Percentiles rank a stretch among this genome's conserved stretches.
phyloP scores from a whole-genome alignment of 1,140 invertebrate species.

The Drosophila kikkawai region DNA sequence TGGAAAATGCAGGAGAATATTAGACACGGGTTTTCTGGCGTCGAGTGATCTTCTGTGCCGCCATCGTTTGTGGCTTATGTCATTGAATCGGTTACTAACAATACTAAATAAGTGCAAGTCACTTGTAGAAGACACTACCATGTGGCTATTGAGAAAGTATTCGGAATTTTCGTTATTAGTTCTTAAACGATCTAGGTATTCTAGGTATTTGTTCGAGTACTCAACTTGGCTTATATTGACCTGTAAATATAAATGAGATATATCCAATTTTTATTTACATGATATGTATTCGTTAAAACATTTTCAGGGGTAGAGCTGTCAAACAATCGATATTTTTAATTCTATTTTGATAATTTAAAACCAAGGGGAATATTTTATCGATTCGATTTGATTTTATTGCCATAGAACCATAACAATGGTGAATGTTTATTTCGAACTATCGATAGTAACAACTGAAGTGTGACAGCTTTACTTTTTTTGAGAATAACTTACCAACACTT shows the following conservation, averaged over 20 bases:
- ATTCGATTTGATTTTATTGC: no score
- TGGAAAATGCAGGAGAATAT: constrained; percentile 66
- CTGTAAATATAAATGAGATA: constrained; percentile 53
- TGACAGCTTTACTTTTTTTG: not conserved
- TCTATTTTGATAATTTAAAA: not conserved
- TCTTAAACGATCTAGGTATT: constrained; percentile 68
- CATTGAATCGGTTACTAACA: constrained; percentile 49
- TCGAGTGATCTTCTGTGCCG: constrained; percentile 27
- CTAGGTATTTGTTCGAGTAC: constrained; percentile 77
- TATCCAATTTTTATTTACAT: not conserved
- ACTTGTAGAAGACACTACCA: not conserved
- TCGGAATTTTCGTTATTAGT: constrained; percentile 16
- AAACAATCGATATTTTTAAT: not conserved
- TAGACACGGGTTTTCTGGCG: constrained; percentile 42
- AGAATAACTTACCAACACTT: not conserved
- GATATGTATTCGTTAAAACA: not conserved
- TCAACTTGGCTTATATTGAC: constrained; percentile 80
- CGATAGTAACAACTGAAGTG: not conserved
- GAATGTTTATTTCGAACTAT: no score
- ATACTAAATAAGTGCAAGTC: constrained; percentile 65
- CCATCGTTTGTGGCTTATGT: constrained; percentile 34
- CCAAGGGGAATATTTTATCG: no score
- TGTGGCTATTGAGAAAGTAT: not conserved
- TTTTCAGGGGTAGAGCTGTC: no score
- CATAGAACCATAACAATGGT: no score